Percentiles rank a stretch among this genome's conserved stretches.
These are phyloP conservation scores for Lottia scabra DNA, from an alignment of 2,888 invertebrate genomes.

Conservation along the genomic window DNA sequence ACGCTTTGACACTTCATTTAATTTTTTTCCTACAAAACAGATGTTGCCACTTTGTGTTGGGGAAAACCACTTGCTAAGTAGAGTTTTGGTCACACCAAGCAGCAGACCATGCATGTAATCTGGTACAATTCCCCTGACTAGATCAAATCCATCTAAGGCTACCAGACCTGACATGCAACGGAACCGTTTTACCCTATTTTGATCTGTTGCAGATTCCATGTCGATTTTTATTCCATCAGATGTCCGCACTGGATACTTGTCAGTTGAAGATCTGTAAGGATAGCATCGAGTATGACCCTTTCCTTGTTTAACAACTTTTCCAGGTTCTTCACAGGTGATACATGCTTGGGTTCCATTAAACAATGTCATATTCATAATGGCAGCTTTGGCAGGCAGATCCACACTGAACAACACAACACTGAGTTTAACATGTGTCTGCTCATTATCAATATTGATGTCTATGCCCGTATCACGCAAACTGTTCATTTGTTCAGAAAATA, in stretches of 20 bases:
- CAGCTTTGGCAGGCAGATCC: conserved; percentile 39
- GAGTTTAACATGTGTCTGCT: conserved; percentile 16
- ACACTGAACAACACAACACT: conserved; percentile 22
- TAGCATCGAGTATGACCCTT: conserved; percentile 25
- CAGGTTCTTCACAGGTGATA: conserved; percentile 38
- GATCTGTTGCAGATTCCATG: too few relatives aligned
- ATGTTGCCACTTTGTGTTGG: not conserved
- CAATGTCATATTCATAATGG: conserved; percentile 34
- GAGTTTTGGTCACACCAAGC: conserved; percentile 4
- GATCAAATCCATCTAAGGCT: not conserved
- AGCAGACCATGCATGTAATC: too few relatives aligned
- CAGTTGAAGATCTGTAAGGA: conserved; percentile 11
- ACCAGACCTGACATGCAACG: too few relatives aligned
- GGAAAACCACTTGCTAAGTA: not conserved
- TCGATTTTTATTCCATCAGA: too few relatives aligned
- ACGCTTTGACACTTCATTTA: not conserved
- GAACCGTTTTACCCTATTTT: too few relatives aligned
- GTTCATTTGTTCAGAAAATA: conserved; percentile 5
- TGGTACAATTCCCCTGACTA: not conserved
- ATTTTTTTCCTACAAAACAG: not conserved
- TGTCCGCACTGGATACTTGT: not conserved
- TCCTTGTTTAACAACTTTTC: conserved; percentile 23
- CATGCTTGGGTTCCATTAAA: conserved; percentile 37
- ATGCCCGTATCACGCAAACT: not conserved
- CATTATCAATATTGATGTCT: not conserved